phyloP scores from a whole-genome alignment of 2,888 invertebrate species.

The Athalia rosae region DNA sequence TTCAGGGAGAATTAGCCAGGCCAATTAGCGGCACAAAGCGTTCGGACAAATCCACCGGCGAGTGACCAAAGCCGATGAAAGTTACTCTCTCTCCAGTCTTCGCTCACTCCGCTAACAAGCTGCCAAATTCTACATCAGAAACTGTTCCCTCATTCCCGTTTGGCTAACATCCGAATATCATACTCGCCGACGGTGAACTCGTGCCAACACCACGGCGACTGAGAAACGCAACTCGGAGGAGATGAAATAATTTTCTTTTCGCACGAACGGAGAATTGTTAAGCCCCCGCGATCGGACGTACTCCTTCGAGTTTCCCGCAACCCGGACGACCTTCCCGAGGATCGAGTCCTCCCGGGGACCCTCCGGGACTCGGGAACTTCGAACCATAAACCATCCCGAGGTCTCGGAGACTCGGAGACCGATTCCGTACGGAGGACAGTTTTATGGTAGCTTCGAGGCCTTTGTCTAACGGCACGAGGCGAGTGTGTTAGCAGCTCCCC shows the following conservation, averaged over 20 bases:
- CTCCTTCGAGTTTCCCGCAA: background rate
- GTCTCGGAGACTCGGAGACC: constrained; percentile 47
- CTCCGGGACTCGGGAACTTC: constrained; percentile 12
- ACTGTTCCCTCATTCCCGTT: background rate
- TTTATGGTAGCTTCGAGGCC: constrained; percentile 64
- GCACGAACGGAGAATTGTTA: no score
- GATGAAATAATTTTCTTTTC: no score
- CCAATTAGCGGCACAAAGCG: constrained; percentile 48
- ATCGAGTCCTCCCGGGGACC: background rate
- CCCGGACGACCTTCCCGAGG: background rate
- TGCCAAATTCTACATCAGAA: background rate
- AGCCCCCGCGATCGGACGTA: no score
- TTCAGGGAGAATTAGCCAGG: constrained; percentile 21
- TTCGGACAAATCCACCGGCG: constrained; percentile 40
- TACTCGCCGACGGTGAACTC: background rate
- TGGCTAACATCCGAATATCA: background rate
- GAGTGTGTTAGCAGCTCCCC: constrained; percentile 49
- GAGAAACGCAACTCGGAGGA: no score
- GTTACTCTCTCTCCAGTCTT: constrained; percentile 1
- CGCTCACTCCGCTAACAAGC: constrained; percentile 1
- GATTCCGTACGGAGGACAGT: constrained; percentile 60
- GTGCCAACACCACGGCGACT: constrained; percentile 1
- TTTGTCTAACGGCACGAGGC: constrained; percentile 60
- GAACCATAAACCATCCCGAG: constrained; percentile 63
- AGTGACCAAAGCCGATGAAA: constrained; percentile 29